These are phyloP conservation scores for Cyprinodon tularosa DNA, from an alignment of 2,113 vertebrate species.

Conservation along the genomic window DNA sequence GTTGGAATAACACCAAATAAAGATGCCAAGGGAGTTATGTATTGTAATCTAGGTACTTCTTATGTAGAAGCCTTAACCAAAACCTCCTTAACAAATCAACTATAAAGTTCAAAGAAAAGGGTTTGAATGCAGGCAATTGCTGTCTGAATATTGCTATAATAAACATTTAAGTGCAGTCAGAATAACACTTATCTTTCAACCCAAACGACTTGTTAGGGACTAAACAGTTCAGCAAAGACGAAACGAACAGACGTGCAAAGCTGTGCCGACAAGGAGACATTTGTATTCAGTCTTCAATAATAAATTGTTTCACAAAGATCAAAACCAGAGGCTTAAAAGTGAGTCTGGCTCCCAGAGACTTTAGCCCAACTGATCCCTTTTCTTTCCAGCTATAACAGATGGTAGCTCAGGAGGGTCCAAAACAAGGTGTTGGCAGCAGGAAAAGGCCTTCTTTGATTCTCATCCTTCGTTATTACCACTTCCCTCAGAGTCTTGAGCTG, in stretches of 20 bases:
- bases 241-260: not conserved
- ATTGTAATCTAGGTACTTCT: no score
- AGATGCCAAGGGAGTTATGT: no score
- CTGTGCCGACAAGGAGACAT: not conserved
- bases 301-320: not conserved
- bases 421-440: slow-evolving; percentile 59
- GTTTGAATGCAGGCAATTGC: no score
- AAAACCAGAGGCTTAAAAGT: slow-evolving; percentile 7
- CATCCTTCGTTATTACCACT: slow-evolving; percentile 10
- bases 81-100: no score
- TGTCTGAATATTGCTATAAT: not conserved
- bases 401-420: slow-evolving; percentile 33
- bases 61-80: no score
- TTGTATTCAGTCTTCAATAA: no score
- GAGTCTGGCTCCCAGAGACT: not conserved
- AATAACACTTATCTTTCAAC: not conserved
- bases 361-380: slow-evolving; percentile 32
- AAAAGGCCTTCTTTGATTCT: slow-evolving; percentile 10
- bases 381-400: slow-evolving; percentile 3
- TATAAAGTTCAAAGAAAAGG: no score
- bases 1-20: no score
- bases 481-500: slow-evolving; percentile 47
- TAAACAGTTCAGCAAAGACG: not conserved
- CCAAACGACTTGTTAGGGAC: no score
- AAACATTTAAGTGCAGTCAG: not conserved